phyloP scores from a whole-genome alignment of 2,113 vertebrate genomes.

The Excalfactoria chinensis region DNA sequence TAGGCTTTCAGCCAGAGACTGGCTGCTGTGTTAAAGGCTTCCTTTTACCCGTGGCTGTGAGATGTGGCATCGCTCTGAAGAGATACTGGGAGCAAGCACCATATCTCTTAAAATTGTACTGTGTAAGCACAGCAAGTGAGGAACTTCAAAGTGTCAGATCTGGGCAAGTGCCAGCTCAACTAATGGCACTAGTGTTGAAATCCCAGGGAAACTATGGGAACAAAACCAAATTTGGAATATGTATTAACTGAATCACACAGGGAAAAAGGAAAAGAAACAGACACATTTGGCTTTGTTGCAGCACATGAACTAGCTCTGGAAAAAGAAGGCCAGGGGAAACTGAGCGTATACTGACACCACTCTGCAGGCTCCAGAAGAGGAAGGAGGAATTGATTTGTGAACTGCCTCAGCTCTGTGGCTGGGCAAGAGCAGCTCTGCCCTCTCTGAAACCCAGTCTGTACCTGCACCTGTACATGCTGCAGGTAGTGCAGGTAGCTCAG shows the following conservation, averaged over 20 bases:
- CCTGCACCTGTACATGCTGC: rapidly evolving
- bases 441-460: neutral
- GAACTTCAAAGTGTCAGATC: neutral
- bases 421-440: neutral
- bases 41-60: neutral
- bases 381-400: neutral
- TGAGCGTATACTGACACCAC: neutral
- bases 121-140: neutral
- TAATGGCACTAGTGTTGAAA: neutral
- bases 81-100: neutral
- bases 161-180: neutral
- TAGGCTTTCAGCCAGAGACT: neutral
- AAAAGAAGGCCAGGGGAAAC: neutral
- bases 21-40: neutral
- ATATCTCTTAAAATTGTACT: neutral
- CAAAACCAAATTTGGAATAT: neutral
- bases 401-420: neutral
- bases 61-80: neutral
- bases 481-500: rapidly evolving
- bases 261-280: neutral
- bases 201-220: neutral
- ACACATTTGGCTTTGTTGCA: neutral
- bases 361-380: neutral
- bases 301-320: neutral
- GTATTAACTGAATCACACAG: neutral